These are phyloP conservation scores for Spodoptera exigua DNA, from an alignment of 2,888 invertebrate species.

Conservation along the genomic window DNA sequence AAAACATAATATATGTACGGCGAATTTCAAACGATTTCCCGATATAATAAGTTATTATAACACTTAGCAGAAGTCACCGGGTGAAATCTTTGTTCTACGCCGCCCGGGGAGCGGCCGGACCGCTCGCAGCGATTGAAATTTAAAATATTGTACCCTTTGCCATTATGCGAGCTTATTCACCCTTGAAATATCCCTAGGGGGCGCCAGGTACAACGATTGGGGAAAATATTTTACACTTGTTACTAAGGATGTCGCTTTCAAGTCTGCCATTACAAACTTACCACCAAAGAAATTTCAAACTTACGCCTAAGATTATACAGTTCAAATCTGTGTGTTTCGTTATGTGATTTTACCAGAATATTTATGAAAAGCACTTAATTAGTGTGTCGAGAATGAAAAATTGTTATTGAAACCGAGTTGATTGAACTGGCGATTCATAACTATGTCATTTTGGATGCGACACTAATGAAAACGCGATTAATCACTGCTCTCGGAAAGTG, in stretches of 20 bases:
- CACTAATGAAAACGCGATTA: constrained; percentile 85
- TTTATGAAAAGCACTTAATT: constrained; percentile 89
- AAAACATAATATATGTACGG: constrained; percentile 20
- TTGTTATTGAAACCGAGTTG: constrained; percentile 88
- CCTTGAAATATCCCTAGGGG: constrained; percentile 90
- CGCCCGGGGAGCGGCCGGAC: constrained; percentile 80
- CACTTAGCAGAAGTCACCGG: constrained; percentile 84
- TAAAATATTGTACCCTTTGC: constrained; percentile 90
- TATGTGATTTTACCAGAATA: constrained; percentile 69
- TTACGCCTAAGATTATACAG: constrained; percentile 63
- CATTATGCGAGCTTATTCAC: constrained; percentile 90
- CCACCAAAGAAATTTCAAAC: constrained; percentile 64
- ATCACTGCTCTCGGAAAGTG: constrained; percentile 76
- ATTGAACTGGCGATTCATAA: constrained; percentile 88
- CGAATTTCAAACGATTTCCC: constrained; percentile 66
- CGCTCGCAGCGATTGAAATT: constrained; percentile 90
- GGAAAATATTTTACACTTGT: constrained; percentile 90
- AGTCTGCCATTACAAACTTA: constrained; percentile 74
- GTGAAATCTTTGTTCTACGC: constrained; percentile 85
- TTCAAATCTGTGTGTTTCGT: constrained; percentile 58
- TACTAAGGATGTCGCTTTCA: constrained; percentile 87
- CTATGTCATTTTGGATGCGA: constrained; percentile 87
- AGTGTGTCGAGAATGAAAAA: constrained; percentile 89
- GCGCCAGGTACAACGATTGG: constrained; percentile 88
- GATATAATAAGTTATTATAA: constrained; percentile 81